Conservation (phyloP, 2,888 invertebrate genomes). For the Lymantria monacha region DNA sequence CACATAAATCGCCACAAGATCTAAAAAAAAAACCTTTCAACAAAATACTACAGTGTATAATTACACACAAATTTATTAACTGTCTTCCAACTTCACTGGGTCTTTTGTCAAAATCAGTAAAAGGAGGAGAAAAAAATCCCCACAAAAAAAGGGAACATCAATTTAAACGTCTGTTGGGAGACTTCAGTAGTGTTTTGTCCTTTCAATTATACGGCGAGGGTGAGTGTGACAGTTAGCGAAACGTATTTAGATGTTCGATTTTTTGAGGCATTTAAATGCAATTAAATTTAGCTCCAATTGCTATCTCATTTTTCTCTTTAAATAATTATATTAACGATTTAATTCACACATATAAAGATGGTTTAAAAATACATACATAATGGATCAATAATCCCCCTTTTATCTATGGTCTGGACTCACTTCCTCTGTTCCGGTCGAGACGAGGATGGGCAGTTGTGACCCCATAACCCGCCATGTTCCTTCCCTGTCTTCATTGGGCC, state of each 20-base stretch:
- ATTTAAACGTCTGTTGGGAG: conserved; percentile 57
- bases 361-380: too few species aligned
- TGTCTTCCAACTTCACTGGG: conserved; percentile 43
- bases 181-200: conserved; percentile 61
- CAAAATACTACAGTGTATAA: conserved; percentile 70
- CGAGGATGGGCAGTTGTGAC: too few species aligned
- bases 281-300: not conserved
- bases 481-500: too few species aligned
- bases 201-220: conserved; percentile 41
- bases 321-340: too few species aligned
- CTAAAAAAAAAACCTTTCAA: conserved; percentile 75
- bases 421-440: too few species aligned
- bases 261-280: not conserved
- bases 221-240: conserved; percentile 12
- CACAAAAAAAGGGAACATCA: conserved; percentile 44
- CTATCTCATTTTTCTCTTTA: not conserved
- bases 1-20: conserved; percentile 61
- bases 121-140: conserved; percentile 2
- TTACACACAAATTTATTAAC: conserved; percentile 72
- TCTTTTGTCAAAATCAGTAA: conserved; percentile 42
- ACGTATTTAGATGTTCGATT: not conserved
- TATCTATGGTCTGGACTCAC: too few species aligned
- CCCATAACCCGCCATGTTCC: too few species aligned
- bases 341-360: too few species aligned
- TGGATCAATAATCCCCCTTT: too few species aligned